Base-by-base conservation (phyloP, 2,113 vertebrate species). In the Toxotes chatareus region DNA sequence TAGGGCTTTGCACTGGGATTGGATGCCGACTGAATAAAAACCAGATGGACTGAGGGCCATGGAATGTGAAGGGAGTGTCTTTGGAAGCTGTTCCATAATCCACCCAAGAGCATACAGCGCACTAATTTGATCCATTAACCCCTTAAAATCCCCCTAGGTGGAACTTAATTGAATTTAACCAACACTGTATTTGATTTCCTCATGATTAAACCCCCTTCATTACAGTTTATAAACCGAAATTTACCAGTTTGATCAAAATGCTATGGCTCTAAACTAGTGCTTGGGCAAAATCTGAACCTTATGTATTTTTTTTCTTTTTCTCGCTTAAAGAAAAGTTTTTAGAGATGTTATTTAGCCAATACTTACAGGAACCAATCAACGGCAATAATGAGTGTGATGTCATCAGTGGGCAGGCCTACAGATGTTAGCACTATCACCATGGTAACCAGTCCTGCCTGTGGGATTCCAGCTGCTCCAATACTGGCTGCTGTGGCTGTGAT, bases 361-460 rank as follows among this genome's bases (percentile, higher is more conserved):
- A 99, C 98, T 98, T 93, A 99, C 98, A 99, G 93, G 88, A 99
- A 98, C 98, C 98, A 99, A 91, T 99, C 98, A 72, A 99, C 97
- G 0, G 98, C 98, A 59, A 99, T 97, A 92, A 99, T 99, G 73
- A 99, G 96, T 0, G 95, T 94, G 93, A 99, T 97, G 91, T 99
- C 98, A 79, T 99, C 98, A 3, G 98, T 99, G 70, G 98, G 98
- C 85, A 99, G 94, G 55, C 98, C 98, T 49, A 99, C 98, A 13
- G 98, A 99, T 34, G 97, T 99, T 78, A 99, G 93, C 70, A 99
- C 98, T 47, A 99, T 99, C 86, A 99, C 95, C 98, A 99, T 99
- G 74, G 98, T 99, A 88, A 99, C 98, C 83, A 99, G 94, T 13
- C 98, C 98, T 0, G 98, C 98, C 91, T 99, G 98, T 77, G 98